Percentiles rank a stretch among this genome's conserved stretches.
Evolutionary conservation across 2,797 vertebrate genomes (phyloP).

Genomic region (Enteromius paludinosus): DNA sequence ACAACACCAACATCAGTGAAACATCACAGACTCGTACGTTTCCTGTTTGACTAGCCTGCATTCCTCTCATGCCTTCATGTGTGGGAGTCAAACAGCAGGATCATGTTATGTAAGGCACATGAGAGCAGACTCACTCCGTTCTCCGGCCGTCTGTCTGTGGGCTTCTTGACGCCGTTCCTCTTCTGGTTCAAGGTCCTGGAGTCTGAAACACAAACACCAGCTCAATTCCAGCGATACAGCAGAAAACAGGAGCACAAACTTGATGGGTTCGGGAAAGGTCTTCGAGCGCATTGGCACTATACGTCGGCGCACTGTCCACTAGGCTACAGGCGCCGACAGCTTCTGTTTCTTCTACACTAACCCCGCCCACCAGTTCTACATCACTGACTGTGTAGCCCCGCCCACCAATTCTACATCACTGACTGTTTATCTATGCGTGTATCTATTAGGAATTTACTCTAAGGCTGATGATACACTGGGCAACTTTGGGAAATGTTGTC

Average conservation of each 20-base stretch:
- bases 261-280: no score
- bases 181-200: constrained; percentile 85
- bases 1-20: neutral
- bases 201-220: constrained; percentile 67
- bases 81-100: neutral
- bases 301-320: no score
- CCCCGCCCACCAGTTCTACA: no score
- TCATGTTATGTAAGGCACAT: neutral
- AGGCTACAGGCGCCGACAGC: no score
- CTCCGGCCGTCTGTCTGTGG: constrained; percentile 86
- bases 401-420: no score
- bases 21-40: neutral
- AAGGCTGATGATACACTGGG: no score
- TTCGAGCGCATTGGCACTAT: no score
- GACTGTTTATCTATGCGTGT: no score
- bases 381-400: no score
- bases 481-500: no score
- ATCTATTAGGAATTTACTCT: no score
- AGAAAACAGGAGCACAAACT: neutral
- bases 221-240: neutral
- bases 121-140: constrained; percentile 85
- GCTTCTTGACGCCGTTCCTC: constrained; percentile 88
- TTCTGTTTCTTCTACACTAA: neutral
- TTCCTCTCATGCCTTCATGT: constrained; percentile 7
- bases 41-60: constrained; percentile 4